These are phyloP conservation scores for Drosophila suzukii DNA, from an alignment of 1,140 invertebrate species.

Conservation along the genomic window DNA sequence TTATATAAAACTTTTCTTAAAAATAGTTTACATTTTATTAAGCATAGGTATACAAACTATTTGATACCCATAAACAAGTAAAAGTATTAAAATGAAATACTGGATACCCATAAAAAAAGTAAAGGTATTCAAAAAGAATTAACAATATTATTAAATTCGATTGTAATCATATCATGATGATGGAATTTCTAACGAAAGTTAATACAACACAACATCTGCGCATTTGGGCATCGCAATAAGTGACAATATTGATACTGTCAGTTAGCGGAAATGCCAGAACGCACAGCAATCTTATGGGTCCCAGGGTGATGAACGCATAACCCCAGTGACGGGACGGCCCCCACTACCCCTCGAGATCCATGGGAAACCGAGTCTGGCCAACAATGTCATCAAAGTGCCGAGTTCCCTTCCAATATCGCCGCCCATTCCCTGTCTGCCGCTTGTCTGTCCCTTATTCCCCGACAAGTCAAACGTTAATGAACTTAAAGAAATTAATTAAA, in stretches of 20 bases:
- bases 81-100: too few species aligned
- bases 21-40: too few species aligned
- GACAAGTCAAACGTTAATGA: conserved; percentile 80
- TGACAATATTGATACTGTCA: not conserved
- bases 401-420: conserved; percentile 36
- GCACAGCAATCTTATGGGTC: not conserved
- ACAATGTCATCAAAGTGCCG: conserved; percentile 67
- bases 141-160: too few species aligned
- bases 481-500: conserved; percentile 82
- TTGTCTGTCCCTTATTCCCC: conserved; percentile 33
- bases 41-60: too few species aligned
- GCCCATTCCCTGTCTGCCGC: conserved; percentile 59
- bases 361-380: conserved; percentile 26
- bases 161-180: too few species aligned
- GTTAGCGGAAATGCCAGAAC: conserved; percentile 6
- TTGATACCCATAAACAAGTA: too few species aligned
- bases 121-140: too few species aligned
- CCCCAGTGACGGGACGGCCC: conserved; percentile 2
- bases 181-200: not conserved
- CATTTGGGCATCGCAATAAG: not conserved
- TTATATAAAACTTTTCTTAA: too few species aligned
- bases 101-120: too few species aligned
- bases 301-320: conserved; percentile 22
- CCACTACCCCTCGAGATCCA: not conserved
- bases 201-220: not conserved